A percentile compares a stretch with the other conserved stretches of the same genome.
These are phyloP conservation scores for Eristalinus sepulchralis DNA, from an alignment of 2,888 invertebrate genomes.

Conservation along the genomic window DNA sequence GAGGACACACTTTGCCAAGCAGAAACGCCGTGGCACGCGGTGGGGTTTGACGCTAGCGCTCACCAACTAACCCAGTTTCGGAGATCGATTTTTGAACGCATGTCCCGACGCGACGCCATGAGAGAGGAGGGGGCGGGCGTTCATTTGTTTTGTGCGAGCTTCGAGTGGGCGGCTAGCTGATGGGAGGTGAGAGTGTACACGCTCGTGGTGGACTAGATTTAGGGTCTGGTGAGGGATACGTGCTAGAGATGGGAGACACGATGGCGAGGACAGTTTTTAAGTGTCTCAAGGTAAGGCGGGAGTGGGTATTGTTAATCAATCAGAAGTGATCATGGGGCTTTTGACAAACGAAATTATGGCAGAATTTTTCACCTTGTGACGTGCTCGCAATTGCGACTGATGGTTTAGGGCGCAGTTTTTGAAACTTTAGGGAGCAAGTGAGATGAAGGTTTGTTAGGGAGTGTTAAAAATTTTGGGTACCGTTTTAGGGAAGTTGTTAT, in stretches of 20 bases:
- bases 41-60: slow-evolving; percentile 14
- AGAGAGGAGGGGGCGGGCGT: background rate
- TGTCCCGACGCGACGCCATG: background rate
- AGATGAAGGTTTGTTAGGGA: no score
- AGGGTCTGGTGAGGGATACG: slow-evolving; percentile 46
- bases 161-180: background rate
- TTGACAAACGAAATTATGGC: background rate
- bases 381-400: no score
- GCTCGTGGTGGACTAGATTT: background rate
- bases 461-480: no score
- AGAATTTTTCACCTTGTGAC: background rate
- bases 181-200: background rate
- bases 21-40: background rate
- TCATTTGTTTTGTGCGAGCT: background rate
- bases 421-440: background rate
- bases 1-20: slow-evolving; percentile 28
- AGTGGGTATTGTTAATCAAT: background rate
- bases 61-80: slow-evolving; percentile 62
- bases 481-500: no score
- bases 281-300: background rate
- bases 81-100: background rate
- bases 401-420: background rate
- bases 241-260: slow-evolving; percentile 22
- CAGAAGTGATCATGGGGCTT: background rate
- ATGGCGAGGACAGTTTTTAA: slow-evolving; percentile 18